Base-by-base conservation (phyloP, 1,140 invertebrate species). In the Sogatella furcifera region DNA sequence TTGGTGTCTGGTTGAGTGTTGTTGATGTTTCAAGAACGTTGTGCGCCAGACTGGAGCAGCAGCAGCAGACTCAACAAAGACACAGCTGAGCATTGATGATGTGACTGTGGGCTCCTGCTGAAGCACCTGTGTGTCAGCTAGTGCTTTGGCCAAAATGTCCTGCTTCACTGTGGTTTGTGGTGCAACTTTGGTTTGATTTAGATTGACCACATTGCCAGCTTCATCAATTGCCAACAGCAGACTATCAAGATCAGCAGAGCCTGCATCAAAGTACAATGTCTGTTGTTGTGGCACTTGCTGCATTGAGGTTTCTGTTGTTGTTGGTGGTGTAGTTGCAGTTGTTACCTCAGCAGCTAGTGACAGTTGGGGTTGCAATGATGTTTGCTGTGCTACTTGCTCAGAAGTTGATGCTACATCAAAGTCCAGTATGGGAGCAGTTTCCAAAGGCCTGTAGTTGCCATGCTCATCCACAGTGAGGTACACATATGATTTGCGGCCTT, bases 71-170 rank as follows among this genome's bases (percentile, higher is more conserved):
- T 60, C 59, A 8, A 31, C 46, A 38, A 55, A 55, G 14, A 52
- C 24, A 44, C 52, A 31, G 15, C 55, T 41, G 21, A 58, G 41
- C 13, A 56, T 41, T 24, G 34, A 46, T 14, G 34, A 49, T 14
- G 59, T 22, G 13, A 44, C 43, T 17, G 22, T 67, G 15, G 41
- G 73, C 42, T 85, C 83, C 46, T 79, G 78, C 64, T 85, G 84
- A 64, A 88, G 84, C 17, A 82, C 81, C 67, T 87, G 84, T n/a
- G 84, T 85, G 63, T 86, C 84, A 0, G 84, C 85, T 10, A 89
- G 69, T 6, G 86, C 87, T 19, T 83, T 85, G 9, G 86, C 85
- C 13, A 90, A 69, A 58, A 90, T 85, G 68, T 90, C 86, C 62
- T 84, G 79, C 53, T 13, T 44, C 62, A 38, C 14, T 34, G 11